Evolutionary conservation across 2,113 vertebrate genomes (phyloP).

Genomic region (Athene cunicularia): DNA sequence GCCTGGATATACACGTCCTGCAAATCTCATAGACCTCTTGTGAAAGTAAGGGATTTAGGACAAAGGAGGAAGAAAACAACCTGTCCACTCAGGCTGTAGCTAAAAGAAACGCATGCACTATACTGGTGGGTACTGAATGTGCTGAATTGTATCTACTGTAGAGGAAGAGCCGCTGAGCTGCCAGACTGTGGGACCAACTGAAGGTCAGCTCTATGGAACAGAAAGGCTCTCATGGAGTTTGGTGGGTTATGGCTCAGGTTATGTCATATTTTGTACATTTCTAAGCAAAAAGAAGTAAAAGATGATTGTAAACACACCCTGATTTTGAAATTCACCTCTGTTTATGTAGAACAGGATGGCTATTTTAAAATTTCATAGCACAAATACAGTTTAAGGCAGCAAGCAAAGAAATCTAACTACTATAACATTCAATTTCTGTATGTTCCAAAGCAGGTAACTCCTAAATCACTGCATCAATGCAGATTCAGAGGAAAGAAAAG

Average conservation of each 20-base stretch:
- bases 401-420: neutral
- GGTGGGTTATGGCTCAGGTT: neutral
- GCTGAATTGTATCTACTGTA: neutral
- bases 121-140: neutral
- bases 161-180: neutral
- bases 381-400: neutral
- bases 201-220: neutral
- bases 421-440: neutral
- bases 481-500: neutral
- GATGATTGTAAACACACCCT: neutral
- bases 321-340: neutral
- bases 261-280: neutral
- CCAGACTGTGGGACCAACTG: neutral
- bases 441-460: neutral
- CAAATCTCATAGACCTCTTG: neutral
- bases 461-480: neutral
- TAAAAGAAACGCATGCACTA: neutral
- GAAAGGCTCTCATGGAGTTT: neutral
- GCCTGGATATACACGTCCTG: fast-evolving
- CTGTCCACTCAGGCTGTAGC: neutral
- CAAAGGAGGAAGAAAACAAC: neutral
- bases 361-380: neutral
- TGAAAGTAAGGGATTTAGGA: neutral
- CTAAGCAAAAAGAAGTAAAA: neutral
- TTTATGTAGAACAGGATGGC: neutral